Base-by-base conservation (phyloP, 2,797 vertebrate species). In the Dryobates pubescens region DNA sequence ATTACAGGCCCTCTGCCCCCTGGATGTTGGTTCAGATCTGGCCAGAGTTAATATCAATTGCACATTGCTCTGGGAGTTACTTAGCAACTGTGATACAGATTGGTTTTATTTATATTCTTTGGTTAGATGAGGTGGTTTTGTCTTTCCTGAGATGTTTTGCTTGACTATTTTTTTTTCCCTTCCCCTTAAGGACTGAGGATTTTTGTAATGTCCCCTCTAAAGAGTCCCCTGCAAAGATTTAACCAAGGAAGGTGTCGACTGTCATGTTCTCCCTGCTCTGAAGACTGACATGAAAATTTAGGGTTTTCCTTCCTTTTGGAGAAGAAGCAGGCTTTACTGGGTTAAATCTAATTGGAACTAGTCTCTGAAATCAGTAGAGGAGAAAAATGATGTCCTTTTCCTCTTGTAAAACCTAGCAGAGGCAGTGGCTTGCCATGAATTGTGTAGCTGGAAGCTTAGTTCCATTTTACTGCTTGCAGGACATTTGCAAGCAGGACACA, bases 401-500 rank as follows among this genome's bases (percentile, higher is more conserved):
- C 36, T 81, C 23, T 47, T 43, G 38, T 49, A 67, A 69, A 76
- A 54, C 29, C 38, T 54, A 56, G 47, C 64, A 84, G 61, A 86
- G 30, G 20, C 45, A 77, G 45, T n/a, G 54, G 9, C 26, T 78
- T 67, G 61, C 64, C 58, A 32, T 61, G 69, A 78, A 67, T 47
- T 41, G 54, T 32, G 51, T 68, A 71, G 32, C 72, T 82, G 75
- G 62, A 61, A 92, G 41, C 58, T 86, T 41, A 84, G 38, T 32
- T 80, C 36, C 45, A n/a, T 91, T 95, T 86, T 51, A 76, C 58
- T 76, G 56, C 71, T n/a, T 68, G 57, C 64, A 74, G 83, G 70
- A 82, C 62, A 82, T 90, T 85, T 69, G 70, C 76, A 92, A 82
- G 69, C 65, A 38, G 72, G 74, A 77, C 84, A 87, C 86, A 89